These are phyloP conservation scores for Lithodes maja DNA, from an alignment of 2,888 invertebrate genomes.

Conservation along the genomic window DNA sequence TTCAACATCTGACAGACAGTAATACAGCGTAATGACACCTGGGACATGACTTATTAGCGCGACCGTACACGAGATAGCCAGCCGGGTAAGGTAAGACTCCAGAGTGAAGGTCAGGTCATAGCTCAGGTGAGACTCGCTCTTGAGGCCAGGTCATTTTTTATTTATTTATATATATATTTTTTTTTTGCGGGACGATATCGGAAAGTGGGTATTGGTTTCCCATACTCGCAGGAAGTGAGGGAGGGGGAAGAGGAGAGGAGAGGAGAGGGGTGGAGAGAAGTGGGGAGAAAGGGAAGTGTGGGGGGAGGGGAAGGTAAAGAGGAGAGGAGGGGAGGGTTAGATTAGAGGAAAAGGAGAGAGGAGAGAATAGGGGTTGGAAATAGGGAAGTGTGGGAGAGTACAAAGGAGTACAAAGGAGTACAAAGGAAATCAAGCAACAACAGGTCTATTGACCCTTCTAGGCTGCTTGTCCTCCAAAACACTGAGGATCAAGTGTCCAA, in stretches of 20 bases:
- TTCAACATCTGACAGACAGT: too few relatives aligned
- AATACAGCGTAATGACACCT: too few relatives aligned
- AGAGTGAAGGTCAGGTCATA: neutral
- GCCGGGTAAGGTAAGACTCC: too few relatives aligned
- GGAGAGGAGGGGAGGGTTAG: neutral
- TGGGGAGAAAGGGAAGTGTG: neutral
- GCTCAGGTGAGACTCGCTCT: neutral
- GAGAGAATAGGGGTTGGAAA: neutral
- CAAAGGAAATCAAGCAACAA: too few relatives aligned
- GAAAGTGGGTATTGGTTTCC: neutral
- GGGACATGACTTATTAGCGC: too few relatives aligned
- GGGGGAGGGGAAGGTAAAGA: neutral
- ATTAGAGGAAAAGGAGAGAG: neutral
- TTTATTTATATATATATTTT: neutral
- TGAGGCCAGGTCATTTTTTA: neutral
- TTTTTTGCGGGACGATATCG: neutral
- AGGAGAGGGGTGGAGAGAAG: neutral
- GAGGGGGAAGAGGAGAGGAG: neutral
- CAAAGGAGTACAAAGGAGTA: too few relatives aligned
- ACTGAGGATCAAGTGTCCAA: too few relatives aligned
- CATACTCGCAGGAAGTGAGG: neutral
- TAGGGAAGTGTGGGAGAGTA: neutral
- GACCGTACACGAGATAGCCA: too few relatives aligned
- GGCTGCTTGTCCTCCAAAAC: too few relatives aligned
- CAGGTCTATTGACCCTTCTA: too few relatives aligned